Conservation (phyloP, 2,113 vertebrate species). For the Callocephalon fimbriatum region DNA sequence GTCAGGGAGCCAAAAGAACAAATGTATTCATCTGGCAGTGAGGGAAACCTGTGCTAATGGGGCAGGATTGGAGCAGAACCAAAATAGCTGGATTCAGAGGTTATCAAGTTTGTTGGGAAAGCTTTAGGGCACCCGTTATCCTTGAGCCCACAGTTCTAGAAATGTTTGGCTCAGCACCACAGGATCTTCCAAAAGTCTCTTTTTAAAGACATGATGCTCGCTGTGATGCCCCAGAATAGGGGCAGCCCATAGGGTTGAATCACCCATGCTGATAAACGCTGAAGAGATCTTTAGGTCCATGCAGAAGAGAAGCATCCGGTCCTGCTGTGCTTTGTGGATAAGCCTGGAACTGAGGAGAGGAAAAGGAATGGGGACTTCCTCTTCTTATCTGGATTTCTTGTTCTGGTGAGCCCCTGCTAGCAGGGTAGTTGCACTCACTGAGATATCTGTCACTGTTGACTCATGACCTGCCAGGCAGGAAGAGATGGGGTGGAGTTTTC, state of each 20-base stretch:
- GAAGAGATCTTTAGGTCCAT: not conserved
- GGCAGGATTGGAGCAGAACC: not conserved
- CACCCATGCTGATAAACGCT: fast-evolving
- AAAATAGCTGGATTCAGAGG: not conserved
- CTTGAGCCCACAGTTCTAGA: not conserved
- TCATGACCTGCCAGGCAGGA: not conserved
- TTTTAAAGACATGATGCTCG: not conserved
- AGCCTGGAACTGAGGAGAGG: not conserved
- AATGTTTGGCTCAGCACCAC: not conserved
- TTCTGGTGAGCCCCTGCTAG: not conserved
- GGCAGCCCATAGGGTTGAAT: not conserved
- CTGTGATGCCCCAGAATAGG: not conserved
- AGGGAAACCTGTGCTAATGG: not conserved
- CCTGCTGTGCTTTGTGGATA: not conserved
- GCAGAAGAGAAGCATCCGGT: not conserved
- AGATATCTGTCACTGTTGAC: not conserved
- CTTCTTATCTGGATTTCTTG: not conserved
- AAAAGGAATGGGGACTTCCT: not conserved
- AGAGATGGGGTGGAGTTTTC: not conserved
- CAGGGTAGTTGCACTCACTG: not conserved
- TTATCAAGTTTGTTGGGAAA: not conserved
- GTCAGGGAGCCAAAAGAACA: not conserved
- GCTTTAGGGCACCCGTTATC: not conserved
- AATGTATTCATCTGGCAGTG: not conserved
- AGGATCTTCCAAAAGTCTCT: not conserved